These are phyloP conservation scores for Cryptotermes secundus DNA, from an alignment of 1,140 invertebrate species.

Conservation along the genomic window DNA sequence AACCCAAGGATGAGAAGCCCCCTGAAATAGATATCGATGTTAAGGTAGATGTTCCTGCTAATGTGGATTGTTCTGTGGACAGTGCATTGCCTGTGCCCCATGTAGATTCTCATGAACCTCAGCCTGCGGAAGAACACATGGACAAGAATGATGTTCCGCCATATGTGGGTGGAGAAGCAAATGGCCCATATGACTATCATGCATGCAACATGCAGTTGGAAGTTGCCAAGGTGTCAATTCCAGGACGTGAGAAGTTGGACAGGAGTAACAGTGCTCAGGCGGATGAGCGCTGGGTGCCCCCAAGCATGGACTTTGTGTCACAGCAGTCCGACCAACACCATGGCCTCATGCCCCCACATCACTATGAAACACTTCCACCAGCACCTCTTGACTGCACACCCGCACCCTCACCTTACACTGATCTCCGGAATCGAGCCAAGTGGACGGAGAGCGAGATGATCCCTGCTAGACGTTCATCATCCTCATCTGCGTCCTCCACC, in stretches of 20 bases:
- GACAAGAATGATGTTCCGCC: slow-evolving; percentile 6
- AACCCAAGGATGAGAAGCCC: slow-evolving; percentile 25
- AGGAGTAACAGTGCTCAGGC: slow-evolving; percentile 51
- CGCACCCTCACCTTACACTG: slow-evolving; percentile 65
- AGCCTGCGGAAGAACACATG: not conserved
- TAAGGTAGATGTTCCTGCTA: slow-evolving; percentile 22
- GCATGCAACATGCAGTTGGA: slow-evolving; percentile 37
- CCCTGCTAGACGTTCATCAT: slow-evolving; percentile 64
- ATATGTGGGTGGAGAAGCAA: slow-evolving; percentile 12
- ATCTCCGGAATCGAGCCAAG: slow-evolving; percentile 61
- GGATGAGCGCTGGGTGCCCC: slow-evolving; percentile 66
- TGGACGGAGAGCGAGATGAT: slow-evolving; percentile 72
- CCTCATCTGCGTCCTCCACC: slow-evolving; percentile 62
- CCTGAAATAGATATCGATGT: not conserved
- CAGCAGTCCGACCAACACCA: slow-evolving; percentile 39
- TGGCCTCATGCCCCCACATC: slow-evolving; percentile 10
- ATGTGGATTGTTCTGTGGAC: not conserved
- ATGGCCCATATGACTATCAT: slow-evolving; percentile 37
- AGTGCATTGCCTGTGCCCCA: not conserved
- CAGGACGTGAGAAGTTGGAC: slow-evolving; percentile 51
- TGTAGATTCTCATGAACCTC: not conserved
- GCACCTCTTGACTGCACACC: slow-evolving; percentile 57
- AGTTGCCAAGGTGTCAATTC: slow-evolving; percentile 41
- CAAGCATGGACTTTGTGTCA: slow-evolving; percentile 52
- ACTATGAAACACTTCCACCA: slow-evolving; percentile 36